A percentile compares a stretch with the other conserved stretches of the same genome.
phyloP scores from a whole-genome alignment of 2,888 invertebrate species.

The Troides helena region DNA sequence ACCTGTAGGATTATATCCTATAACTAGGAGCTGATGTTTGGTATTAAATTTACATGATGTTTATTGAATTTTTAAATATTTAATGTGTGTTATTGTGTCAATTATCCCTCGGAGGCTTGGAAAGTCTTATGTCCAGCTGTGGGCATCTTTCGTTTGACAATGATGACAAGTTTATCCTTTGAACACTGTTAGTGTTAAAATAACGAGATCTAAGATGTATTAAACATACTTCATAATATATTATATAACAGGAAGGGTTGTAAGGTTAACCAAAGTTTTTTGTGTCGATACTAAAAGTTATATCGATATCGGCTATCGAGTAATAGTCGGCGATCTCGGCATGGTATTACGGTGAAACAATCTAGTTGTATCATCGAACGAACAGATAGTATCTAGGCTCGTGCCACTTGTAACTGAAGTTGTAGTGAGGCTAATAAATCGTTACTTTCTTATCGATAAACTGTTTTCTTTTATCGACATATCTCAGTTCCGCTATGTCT shows the following conservation, averaged over 20 bases:
- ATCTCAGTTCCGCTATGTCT: slow-evolving; percentile 5
- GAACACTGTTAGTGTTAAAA: too few relatives aligned
- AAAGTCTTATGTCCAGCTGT: too few relatives aligned
- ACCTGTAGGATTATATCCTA: too few relatives aligned
- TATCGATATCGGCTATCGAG: slow-evolving; percentile 36
- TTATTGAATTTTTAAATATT: too few relatives aligned
- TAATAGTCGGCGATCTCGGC: slow-evolving; percentile 51
- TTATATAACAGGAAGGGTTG: slow-evolving; percentile 41
- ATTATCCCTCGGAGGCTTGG: too few relatives aligned
- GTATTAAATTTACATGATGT: too few relatives aligned
- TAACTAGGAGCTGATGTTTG: too few relatives aligned
- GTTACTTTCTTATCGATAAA: slow-evolving; percentile 36
- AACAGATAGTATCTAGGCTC: slow-evolving; percentile 71
- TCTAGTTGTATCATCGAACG: slow-evolving; percentile 74
- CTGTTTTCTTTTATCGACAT: slow-evolving; percentile 7
- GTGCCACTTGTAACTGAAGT: slow-evolving; percentile 71
- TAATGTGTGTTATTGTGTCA: too few relatives aligned
- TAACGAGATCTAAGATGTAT: too few relatives aligned
- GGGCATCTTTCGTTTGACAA: too few relatives aligned
- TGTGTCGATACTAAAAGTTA: slow-evolving; percentile 59
- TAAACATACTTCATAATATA: neutral
- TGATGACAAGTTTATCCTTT: too few relatives aligned
- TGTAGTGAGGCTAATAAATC: slow-evolving; percentile 52
- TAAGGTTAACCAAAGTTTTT: slow-evolving; percentile 43
- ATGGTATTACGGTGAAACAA: slow-evolving; percentile 69